These are phyloP conservation scores for Drosophila eugracilis DNA, from an alignment of 1,140 invertebrate genomes.

Conservation along the genomic window DNA sequence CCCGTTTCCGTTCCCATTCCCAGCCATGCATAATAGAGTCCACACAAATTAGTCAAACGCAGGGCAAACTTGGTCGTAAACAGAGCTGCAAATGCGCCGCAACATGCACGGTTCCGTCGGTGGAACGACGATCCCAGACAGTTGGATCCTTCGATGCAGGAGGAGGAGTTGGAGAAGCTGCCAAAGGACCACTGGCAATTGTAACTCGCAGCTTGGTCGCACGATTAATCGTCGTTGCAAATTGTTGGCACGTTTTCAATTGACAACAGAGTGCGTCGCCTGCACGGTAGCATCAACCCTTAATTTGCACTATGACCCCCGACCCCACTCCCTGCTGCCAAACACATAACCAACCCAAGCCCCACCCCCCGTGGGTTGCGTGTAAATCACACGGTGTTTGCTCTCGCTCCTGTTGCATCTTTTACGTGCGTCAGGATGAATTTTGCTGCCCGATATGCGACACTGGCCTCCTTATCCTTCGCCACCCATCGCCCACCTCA, in stretches of 20 bases:
- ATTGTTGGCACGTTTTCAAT: slow-evolving; percentile 85
- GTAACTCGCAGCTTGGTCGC: slow-evolving; percentile 62
- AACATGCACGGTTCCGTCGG: slow-evolving; percentile 52
- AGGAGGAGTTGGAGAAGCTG: not conserved
- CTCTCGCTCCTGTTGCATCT: slow-evolving; percentile 78
- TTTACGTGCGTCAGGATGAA: slow-evolving; percentile 61
- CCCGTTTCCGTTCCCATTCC: slow-evolving; percentile 9
- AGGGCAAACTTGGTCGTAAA: slow-evolving; percentile 65
- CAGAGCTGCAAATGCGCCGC: slow-evolving; percentile 70
- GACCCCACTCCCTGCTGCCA: not conserved
- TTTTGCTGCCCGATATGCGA: slow-evolving; percentile 9
- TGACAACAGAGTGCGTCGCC: slow-evolving; percentile 65
- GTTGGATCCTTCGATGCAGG: slow-evolving; percentile 12
- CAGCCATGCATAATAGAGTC: slow-evolving; percentile 67
- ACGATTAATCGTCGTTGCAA: slow-evolving; percentile 85
- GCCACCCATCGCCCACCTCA: not conserved
- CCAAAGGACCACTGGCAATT: slow-evolving; percentile 15
- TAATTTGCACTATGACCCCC: slow-evolving; percentile 68
- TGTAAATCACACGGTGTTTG: slow-evolving; percentile 81
- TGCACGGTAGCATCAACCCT: slow-evolving; percentile 58
- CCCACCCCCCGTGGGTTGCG: slow-evolving; percentile 45
- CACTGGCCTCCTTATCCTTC: slow-evolving; percentile 48
- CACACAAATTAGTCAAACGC: slow-evolving; percentile 70
- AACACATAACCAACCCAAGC: no score
- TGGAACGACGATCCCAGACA: slow-evolving; percentile 10